A percentile compares a stretch with the other conserved stretches of the same genome.
Evolutionary conservation across 2,113 vertebrate genomes (phyloP).

Genomic region (Fregata magnificens): DNA sequence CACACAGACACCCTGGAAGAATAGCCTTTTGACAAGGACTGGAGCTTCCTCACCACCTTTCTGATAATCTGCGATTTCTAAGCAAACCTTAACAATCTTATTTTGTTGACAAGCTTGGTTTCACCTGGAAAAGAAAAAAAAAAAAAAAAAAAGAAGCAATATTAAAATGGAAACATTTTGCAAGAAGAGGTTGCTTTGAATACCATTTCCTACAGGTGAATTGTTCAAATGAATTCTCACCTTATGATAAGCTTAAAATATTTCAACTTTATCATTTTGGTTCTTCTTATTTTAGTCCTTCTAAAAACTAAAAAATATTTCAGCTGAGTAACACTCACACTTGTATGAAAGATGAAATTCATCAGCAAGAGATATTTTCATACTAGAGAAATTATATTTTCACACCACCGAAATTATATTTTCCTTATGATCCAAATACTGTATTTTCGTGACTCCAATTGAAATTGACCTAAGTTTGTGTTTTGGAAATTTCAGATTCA

Average conservation of each 20-base stretch:
- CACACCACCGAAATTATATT: background rate
- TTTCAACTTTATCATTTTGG: background rate
- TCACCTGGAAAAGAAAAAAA: background rate
- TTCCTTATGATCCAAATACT: background rate
- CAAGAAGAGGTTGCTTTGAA: background rate
- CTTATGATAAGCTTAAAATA: background rate
- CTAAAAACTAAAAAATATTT: background rate
- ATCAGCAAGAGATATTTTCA: background rate
- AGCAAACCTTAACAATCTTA: background rate
- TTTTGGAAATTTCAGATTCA: background rate
- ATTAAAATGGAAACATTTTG: background rate
- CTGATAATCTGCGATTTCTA: background rate
- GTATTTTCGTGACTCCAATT: background rate
- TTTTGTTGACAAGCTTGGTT: background rate
- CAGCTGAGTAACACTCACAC: background rate
- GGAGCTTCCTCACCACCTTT: background rate
- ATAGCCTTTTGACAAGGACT: background rate
- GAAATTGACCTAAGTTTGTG: background rate
- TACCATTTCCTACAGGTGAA: background rate
- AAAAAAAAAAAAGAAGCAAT: background rate
- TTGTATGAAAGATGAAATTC: background rate
- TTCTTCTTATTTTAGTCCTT: background rate
- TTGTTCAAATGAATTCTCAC: background rate
- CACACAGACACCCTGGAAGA: background rate
- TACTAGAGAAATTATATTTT: background rate